Base-by-base conservation (phyloP, 2,797 vertebrate species). In the Hydrophis major region DNA sequence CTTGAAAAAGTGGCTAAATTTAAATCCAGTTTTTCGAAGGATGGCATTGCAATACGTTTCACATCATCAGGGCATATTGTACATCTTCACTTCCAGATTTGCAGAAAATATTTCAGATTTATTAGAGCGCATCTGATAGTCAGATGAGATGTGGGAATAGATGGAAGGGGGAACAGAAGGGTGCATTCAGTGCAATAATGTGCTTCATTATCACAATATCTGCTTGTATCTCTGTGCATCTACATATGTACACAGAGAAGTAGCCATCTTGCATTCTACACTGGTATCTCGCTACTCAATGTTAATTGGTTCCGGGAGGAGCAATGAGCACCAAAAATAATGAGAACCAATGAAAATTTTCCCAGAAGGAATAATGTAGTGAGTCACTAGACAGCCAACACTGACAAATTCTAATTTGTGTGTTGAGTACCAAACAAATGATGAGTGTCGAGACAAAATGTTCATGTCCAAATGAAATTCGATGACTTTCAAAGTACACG, bases 41-140 rank as follows among this genome's bases (percentile, higher is more conserved):
- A 90, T 50, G 83, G 90, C 94, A 93, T 27, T 89, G 55, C 10
- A 6, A 25, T 59, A 90, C 1, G 1, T 69, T 86, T 88, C 57
- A 47, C 53, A 66, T 69, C 88, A 61, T 78, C 55, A 56, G 53
- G 53, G 28, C 59, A 20, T 18, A 18, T 63, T 90, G 90, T 42
- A 88, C 14, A 74, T 61, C 78, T 25, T 13, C 89, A 56, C 37
- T 91, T 92, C 37, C 89, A 60, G 89, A 47, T 92, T 91, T 93
- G 86, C 18, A 47, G 88, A 55, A 89, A 88, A 63, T n/a, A 22
- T 90, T 90, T 14, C 20, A 32, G 92, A 55, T 93, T 90, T 91
- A 95, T 93, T 93, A 93, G 91, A 90, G 57, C 69, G 93, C 13
- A 37, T 93, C 94, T 4, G 78, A 27, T 87, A 47, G 18, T 83